Base-by-base conservation (phyloP, 2,797 vertebrate species). In the Melanotaenia trifasciata region DNA sequence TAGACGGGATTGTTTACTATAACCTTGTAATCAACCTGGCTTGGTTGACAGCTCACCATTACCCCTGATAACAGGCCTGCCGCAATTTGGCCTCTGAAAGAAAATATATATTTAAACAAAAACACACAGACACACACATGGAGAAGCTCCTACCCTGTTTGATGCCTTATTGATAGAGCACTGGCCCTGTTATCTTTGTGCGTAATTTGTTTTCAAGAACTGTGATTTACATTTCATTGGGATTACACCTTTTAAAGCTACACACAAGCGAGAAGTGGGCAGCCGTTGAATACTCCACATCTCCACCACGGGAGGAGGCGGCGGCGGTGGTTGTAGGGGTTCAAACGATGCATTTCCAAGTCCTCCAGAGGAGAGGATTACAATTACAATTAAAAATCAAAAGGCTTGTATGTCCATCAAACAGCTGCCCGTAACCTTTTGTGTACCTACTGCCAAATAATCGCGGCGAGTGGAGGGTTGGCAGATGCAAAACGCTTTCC, bases 221-320 rank as follows among this genome's bases (percentile, higher is more conserved):
- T 90, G 93, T 91, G 94, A 97, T 98, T 98, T 97, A 95, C 96
- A 98, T 98, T 97, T 97, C 96, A 96, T 94, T 95, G 95, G 94
- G 94, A 96, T 96, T 96, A 95, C 93, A 96, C 95, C 95, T 96
- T 97, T 96, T 95, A 96, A 96, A 95, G 94, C 95, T 91, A 86
- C 88, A 80, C 83, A 89, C 38, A 38, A 91, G 94, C 93, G 77
- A 95, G 95, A 95, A 96, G 95, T 95, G 94, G 93, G 90, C 93
- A 76, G 86, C 83, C 80, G 78, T 72, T 87, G 91, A 94, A 95
- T 94, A 92, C 89, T 84, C 90, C 88, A 86, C 72, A 89, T 93
- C 93, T 92, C 91, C 87, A 67, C 47, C 68, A 26, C 58, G 32
- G 80, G 79, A 85, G 78, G 64, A 83, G 67, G 65, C 80, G 67